Conservation (phyloP, 2,113 vertebrate species). For the Urocitellus parryii region DNA sequence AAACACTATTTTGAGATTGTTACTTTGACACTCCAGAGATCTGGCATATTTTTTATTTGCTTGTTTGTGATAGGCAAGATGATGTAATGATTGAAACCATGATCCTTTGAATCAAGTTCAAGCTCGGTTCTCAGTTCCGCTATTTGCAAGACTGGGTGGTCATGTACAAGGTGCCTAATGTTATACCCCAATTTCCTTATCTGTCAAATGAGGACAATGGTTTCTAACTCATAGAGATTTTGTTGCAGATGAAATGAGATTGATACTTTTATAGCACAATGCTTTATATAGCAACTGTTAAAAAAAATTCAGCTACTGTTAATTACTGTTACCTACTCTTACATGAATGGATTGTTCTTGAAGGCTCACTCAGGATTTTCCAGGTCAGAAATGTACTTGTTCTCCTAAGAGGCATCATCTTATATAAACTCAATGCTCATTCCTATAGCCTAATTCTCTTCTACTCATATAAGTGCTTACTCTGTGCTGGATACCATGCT, state of each 20-base stretch:
- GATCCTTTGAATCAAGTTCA: background rate
- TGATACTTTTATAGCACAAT: background rate
- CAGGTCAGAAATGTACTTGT: background rate
- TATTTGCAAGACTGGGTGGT: background rate
- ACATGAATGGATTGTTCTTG: background rate
- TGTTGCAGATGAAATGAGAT: background rate
- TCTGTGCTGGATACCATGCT: background rate
- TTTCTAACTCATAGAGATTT: background rate
- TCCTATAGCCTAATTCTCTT: background rate
- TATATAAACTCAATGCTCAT: background rate
- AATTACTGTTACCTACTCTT: background rate
- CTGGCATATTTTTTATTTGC: background rate
- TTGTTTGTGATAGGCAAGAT: background rate
- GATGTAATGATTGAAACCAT: background rate
- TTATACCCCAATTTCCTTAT: background rate
- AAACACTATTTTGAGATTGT: background rate
- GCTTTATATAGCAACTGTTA: background rate
- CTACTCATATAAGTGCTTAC: background rate
- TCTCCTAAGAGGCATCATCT: background rate
- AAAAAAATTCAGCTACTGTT: background rate
- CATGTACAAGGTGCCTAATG: background rate
- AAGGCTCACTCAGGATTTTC: background rate
- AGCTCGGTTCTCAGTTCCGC: background rate
- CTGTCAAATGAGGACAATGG: background rate
- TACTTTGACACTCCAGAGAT: background rate